These are phyloP conservation scores for Colius striatus DNA, from an alignment of 2,113 vertebrate genomes.

Conservation along the genomic window DNA sequence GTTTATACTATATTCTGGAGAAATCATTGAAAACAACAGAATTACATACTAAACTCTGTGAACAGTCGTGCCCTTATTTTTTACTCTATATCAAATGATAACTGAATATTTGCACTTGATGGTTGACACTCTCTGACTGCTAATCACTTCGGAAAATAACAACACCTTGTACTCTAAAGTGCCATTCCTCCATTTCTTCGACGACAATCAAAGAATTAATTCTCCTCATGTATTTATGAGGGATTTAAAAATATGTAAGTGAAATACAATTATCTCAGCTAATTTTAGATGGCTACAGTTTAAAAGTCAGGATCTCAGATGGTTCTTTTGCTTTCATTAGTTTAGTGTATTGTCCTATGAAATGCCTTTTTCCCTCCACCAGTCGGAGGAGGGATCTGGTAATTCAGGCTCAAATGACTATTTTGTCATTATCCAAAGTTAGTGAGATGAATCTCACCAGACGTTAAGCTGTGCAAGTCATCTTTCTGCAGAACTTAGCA, in stretches of 20 bases:
- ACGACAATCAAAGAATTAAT: neutral
- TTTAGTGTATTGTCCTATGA: neutral
- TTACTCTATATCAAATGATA: neutral
- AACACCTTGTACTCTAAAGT: neutral
- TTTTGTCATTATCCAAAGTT: neutral
- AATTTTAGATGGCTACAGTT: neutral
- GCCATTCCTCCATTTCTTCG: neutral
- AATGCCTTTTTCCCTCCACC: neutral
- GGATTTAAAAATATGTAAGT: neutral
- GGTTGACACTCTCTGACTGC: neutral
- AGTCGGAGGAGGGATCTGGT: neutral
- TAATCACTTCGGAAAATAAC: slow-evolving; percentile 1
- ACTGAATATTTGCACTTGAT: neutral
- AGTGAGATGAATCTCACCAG: neutral
- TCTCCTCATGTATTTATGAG: neutral
- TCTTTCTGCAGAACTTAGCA: neutral
- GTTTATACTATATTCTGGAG: neutral
- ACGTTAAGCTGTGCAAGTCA: neutral
- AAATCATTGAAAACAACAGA: neutral
- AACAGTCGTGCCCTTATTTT: neutral
- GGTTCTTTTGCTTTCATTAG: neutral
- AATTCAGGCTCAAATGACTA: neutral
- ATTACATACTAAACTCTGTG: neutral
- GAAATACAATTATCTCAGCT: neutral
- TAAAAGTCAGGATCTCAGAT: neutral